Evolutionary conservation across 2,888 invertebrate genomes (phyloP), one percentile per base, ranked within the genome.

Genomic region (Hydrotaea cyrtoneurina): DNA sequence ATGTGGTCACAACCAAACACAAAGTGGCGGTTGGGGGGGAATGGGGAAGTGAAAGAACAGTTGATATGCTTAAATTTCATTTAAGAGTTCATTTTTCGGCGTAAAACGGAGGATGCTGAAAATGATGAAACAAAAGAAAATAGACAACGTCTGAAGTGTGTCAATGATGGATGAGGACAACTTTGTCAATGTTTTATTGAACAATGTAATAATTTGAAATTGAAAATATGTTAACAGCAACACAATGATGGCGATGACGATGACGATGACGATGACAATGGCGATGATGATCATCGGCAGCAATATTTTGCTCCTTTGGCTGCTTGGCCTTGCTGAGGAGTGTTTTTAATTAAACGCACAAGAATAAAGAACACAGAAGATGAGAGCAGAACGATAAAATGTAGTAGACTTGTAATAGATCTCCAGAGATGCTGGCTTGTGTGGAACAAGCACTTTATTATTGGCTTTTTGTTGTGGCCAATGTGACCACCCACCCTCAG

Each of bases 91-190:
- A 31, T 69, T 46, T 46, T 69, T 21, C 19, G 39, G 17, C 1
- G 15, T 2, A 39, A 8, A 21, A 2, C 5, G 17, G 36, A 66
- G 39, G 19, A 19, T n/a, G n/a, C n/a, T n/a, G 23, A 69, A 59
- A 46, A 46, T 43, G 23, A 39, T 31, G 7, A 13, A 21, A 23
- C 69, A 46, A 43, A 43, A 8, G 15, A 11, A 46, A 46, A 46
- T 46, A 69, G 69, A 23, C 66, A 66, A 21, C 43, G 66, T 66
- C 69, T 69, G 69, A 69, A 84, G 72, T 84, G 75, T 84, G 36
- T 46, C 76, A 75, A 59, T 85, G 79, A 85, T 85, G 78, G 36
- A 84, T 81, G 81, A 59, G 39, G 39, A 81, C 73, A 66, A 21
- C 66, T 81, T 79, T 79, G 79, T 79, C 81, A 75, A 78, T 66